Evolutionary conservation across 1,140 invertebrate genomes (phyloP), one percentile per base, ranked within the genome.

Genomic region (Babylonia areolata): DNA sequence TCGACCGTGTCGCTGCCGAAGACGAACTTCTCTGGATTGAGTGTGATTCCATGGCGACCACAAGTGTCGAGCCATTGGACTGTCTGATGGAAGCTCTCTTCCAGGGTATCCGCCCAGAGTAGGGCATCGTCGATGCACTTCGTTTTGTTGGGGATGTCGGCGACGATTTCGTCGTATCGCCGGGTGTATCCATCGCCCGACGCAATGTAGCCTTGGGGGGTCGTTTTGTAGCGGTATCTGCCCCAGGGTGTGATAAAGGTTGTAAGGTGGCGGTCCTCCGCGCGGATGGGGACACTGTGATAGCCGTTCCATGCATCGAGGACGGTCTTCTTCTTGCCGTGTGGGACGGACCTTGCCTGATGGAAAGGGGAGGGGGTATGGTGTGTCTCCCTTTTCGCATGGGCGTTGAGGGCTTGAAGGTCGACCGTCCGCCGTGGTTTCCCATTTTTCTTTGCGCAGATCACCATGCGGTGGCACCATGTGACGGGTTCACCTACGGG

Each of bases 161-260:
- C 54, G 40, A 87, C 85, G 79, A 89, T 88, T 73, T 88, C 85
- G 86, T 88, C 88, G 71, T 39, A 90, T 0, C 84, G 88, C 37
- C 86, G n/a, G 0, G 86, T 87, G 77, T 88, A 90, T 5, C 84
- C 86, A 71, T 88, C 87, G 15, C 88, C 87, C 2, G 90, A 89
- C 9, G 87, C 86, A 64, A 89, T 89, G 77, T 88, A 89, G 75
- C 86, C 88, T 73, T 88, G 87, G 31, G 85, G 87, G 3, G 84
- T 83, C 6, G 69, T 81, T 9, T 71, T 51, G 77, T 89, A 88
- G 11, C 89, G 33, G 42, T 84, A 87, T n/a, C 90, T n/a, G 0
- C 88, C 92, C 90, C 88, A 92, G 33, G 88, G 90, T 2, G 86
- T 90, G 69, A 89, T 91, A 71, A 90, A 90, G 0, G 90, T 91